Evolutionary conservation across 2,888 invertebrate genomes (phyloP).

Genomic region (Ecdyonurus torrentis): DNA sequence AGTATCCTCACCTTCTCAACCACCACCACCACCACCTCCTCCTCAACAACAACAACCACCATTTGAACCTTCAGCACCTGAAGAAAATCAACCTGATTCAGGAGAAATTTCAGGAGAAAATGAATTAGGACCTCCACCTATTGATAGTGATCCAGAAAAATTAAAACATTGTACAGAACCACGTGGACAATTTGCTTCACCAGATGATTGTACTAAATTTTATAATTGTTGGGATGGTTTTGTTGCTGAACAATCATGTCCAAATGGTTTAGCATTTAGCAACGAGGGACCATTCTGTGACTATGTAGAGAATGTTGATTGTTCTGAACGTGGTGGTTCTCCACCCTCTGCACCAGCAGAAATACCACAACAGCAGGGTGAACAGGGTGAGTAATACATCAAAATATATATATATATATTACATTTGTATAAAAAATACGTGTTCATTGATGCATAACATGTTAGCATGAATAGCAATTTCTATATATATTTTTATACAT

Average conservation of each 20-base stretch:
- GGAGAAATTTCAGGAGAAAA: not conserved
- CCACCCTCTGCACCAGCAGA: conserved; percentile 21
- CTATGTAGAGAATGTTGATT: conserved; percentile 43
- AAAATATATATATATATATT: too few relatives aligned
- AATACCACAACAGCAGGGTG: not conserved
- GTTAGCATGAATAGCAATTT: too few relatives aligned
- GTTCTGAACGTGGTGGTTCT: conserved; percentile 24
- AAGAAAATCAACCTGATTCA: conserved; percentile 1
- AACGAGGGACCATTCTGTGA: conserved; percentile 41
- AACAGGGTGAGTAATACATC: not conserved
- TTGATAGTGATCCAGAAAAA: conserved; percentile 4
- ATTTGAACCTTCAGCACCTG: not conserved
- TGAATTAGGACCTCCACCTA: not conserved
- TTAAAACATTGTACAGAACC: conserved; percentile 18
- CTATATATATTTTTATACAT: too few relatives aligned
- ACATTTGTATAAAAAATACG: too few relatives aligned
- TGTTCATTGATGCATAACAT: too few relatives aligned
- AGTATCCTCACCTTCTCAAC: conserved; percentile 10
- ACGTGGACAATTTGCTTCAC: conserved; percentile 44
- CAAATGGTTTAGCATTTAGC: conserved; percentile 41
- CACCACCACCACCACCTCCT: conserved; percentile 9
- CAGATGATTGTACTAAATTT: conserved; percentile 40
- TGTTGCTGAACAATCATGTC: conserved; percentile 47
- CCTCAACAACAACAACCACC: conserved; percentile 11
- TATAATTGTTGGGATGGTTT: conserved; percentile 56